Base-by-base conservation (phyloP, 2,888 invertebrate genomes). In the Phengaris arion region DNA sequence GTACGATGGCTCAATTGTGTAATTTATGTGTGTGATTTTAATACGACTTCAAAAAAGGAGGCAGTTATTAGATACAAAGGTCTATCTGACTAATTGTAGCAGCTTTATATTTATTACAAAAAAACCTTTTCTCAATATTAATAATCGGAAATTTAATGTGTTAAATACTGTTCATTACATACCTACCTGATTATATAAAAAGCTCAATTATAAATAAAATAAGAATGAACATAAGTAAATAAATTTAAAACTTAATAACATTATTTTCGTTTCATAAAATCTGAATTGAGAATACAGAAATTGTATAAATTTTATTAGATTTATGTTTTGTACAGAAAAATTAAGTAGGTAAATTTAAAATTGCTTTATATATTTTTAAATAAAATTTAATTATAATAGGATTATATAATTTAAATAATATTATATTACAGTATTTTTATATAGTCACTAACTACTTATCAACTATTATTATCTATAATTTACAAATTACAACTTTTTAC, bases 1-100 rank as follows among this genome's bases (percentile, higher is more conserved):
- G 22, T 46, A 59, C 74, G 77, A 78, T 78, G 69, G 75, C 79
- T 78, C 77, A 78, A 79, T 77, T 76, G 76, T 75, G 54, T 55
- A 68, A 73, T 68, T 74, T 57, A 59, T 51, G 15, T 68, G 46
- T 68, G 15, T 54, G 13, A n/a, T 69, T 45, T 69, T 57, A 22
- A 22, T 3, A 2, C 4, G 35, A 35, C 2, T 35, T 35, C 4
- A 35, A 35, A 35, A 35, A 35, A 35, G 35, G 22, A 59, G 15
- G 22, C 4, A 22, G 10, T 8, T 35, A 35, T 48, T 48, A 6
- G 48, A 8, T 48, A 48, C 48, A 35, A 35, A 35, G 35, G 3
- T 35, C 0, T 35, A 35, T 4, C 35, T 35, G 35, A 35, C 4
- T 22, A 22, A 22, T 35, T 35, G 35, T 35, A 35, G 35, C 35